phyloP scores from a whole-genome alignment of 2,888 invertebrate genomes.

The Parnassius orleans region DNA sequence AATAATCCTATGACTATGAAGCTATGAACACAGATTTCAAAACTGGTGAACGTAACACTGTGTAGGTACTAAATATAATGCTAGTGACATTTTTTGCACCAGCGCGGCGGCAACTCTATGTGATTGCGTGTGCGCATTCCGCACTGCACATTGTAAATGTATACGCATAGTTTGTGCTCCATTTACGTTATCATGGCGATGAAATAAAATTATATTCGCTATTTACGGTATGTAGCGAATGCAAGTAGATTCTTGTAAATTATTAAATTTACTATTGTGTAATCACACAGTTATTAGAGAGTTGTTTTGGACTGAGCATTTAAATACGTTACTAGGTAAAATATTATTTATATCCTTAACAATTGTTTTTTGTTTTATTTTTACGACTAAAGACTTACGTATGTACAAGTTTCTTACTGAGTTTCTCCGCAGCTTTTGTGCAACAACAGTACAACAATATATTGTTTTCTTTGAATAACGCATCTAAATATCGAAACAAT shows the following conservation, averaged over 20 bases:
- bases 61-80: constrained; percentile 39
- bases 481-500: constrained; percentile 19
- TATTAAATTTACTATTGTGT: constrained; percentile 15
- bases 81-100: constrained; percentile 64
- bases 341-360: no score
- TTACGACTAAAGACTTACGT: no score
- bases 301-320: no score
- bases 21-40: constrained; percentile 14
- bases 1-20: background rate
- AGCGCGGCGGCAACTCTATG: constrained; percentile 34
- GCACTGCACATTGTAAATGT: constrained; percentile 54
- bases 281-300: background rate
- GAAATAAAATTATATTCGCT: constrained; percentile 60
- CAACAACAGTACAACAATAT: constrained; percentile 13
- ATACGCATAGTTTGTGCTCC: constrained; percentile 71
- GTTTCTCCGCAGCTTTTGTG: constrained; percentile 8
- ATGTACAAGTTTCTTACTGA: background rate
- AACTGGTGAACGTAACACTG: constrained; percentile 19
- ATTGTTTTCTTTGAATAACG: constrained; percentile 21
- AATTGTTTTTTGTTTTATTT: no score
- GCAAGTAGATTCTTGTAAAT: constrained; percentile 17
- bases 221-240: constrained; percentile 46
- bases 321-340: no score
- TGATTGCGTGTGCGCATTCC: constrained; percentile 70
- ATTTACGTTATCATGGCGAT: constrained; percentile 72